Percentiles rank a stretch among this genome's conserved stretches.
These are phyloP conservation scores for Drosophila ambigua DNA, from an alignment of 1,140 invertebrate species.

Conservation along the genomic window DNA sequence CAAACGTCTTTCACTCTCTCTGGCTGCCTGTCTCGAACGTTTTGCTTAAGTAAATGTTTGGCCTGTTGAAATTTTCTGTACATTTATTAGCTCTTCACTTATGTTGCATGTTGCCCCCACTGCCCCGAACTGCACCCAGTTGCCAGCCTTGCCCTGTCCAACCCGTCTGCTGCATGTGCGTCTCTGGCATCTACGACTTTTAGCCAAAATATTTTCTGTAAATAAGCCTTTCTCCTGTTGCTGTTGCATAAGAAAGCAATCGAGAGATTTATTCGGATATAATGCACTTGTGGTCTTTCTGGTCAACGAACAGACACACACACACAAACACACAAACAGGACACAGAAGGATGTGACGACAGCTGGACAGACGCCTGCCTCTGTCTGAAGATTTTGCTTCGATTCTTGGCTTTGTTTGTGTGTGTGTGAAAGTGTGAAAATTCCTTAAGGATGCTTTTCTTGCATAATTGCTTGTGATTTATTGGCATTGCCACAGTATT, in stretches of 20 bases:
- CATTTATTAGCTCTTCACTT: constrained; percentile 76
- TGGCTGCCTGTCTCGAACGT: constrained; percentile 15
- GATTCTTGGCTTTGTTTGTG: constrained; percentile 33
- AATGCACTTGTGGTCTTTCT: constrained; percentile 70
- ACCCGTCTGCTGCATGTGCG: constrained; percentile 44
- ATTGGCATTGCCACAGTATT: constrained; percentile 64
- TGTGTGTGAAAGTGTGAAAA: constrained; percentile 75
- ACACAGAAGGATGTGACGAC: constrained; percentile 1
- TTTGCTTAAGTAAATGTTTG: constrained; percentile 81
- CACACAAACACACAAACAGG: constrained; percentile 20
- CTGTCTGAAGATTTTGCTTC: constrained; percentile 1
- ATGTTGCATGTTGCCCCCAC: constrained; percentile 28
- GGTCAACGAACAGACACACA: constrained; percentile 34
- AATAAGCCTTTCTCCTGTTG: constrained; percentile 57
- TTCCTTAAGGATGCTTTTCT: constrained; percentile 77
- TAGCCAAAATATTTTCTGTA: constrained; percentile 73
- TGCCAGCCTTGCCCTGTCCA: neutral
- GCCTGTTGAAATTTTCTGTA: constrained; percentile 76
- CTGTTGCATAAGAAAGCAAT: constrained; percentile 73
- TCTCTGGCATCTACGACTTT: constrained; percentile 24
- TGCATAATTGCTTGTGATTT: constrained; percentile 79
- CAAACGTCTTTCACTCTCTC: constrained; percentile 5
- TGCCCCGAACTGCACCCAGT: too few relatives aligned
- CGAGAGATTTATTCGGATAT: constrained; percentile 71
- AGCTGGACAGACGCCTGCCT: constrained; percentile 3